Evolutionary conservation across 2,113 vertebrate genomes (phyloP), one percentile per base, ranked within the genome.

Genomic region (Otocyon megalotis): DNA sequence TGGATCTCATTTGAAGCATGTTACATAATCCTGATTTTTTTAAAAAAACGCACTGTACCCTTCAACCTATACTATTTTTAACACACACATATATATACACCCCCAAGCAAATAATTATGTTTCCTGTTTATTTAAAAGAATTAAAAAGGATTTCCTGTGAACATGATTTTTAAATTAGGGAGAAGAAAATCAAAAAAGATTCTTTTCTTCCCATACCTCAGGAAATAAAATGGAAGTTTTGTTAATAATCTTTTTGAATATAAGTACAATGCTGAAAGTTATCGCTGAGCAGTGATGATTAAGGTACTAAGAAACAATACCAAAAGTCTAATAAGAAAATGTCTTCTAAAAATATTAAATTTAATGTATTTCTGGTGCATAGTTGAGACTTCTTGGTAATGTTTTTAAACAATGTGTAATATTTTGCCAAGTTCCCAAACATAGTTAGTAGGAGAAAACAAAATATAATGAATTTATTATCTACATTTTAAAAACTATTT

Each of bases 161-260:
- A 98, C 97, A 97, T 98, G 93, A 98, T 97, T 98, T 98, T 98
- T 96, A 98, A 98, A 98, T 98, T 98, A 98, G 58, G 76, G 60
- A 97, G 88, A 81, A 92, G 97, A 95, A 97, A 98, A 98, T 97
- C 96, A 97, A 95, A 98, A 98, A 98, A 98, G 98, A 98, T 90
- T 97, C 90, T 97, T 90, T 90, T 94, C 95, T 97, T 98, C 96
- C 94, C 97, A 97, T 96, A 98, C 84, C 80, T 98, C 96, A 98
- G 97, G 96, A 99, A 98, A 98, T 97, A 88, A 96, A 98, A 94
- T 82, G 83, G 96, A 98, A 97, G 97, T 97, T 91, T 96, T 96
- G 86, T 96, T 96, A 97, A 97, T 96, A 98, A 91, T 98, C 90
- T 96, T 98, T 98, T 97, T 94, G 97, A 96, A 79, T 94, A 98